Conservation (phyloP, 30 jellyfish, hydroid and myxozoan species). For the Aurelia sp. region DNA sequence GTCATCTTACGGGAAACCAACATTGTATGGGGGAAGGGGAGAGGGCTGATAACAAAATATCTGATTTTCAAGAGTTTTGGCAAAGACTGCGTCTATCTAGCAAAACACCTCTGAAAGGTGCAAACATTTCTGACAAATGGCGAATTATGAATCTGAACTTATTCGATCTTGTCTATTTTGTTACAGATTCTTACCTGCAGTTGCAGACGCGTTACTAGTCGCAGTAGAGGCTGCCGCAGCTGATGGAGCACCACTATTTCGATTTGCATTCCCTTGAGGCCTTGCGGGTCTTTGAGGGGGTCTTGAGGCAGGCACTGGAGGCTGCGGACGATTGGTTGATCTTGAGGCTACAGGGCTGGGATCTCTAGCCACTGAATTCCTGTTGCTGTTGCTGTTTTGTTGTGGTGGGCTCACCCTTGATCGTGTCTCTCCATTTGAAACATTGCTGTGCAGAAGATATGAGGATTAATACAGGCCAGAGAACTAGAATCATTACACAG, state of each 20-base stretch:
- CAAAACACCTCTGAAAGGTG: too few relatives aligned
- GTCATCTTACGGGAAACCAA: too few relatives aligned
- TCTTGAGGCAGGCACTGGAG: background rate
- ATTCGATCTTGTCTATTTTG: too few relatives aligned
- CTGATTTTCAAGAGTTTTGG: too few relatives aligned
- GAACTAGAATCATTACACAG: too few relatives aligned
- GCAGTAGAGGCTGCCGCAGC: slow-evolving; percentile 19
- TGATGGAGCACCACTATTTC: slow-evolving; percentile 6
- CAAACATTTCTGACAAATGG: too few relatives aligned
- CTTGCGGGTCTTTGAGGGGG: slow-evolving; percentile 7
- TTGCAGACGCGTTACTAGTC: too few relatives aligned
- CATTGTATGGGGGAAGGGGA: too few relatives aligned
- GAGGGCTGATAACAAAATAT: too few relatives aligned
- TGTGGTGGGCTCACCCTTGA: slow-evolving; percentile 29
- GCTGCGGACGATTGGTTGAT: background rate
- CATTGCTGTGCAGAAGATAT: background rate
- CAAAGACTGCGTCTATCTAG: too few relatives aligned
- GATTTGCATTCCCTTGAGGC: background rate
- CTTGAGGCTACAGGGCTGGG: slow-evolving; percentile 28
- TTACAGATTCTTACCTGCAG: too few relatives aligned
- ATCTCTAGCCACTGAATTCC: slow-evolving; percentile 16
- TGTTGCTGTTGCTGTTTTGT: slow-evolving; percentile 16
- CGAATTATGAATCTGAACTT: too few relatives aligned
- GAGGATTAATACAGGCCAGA: background rate
- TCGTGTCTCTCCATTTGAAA: slow-evolving; percentile 31